Evolutionary conservation across 2,113 vertebrate genomes (phyloP), one percentile per base, ranked within the genome.

Genomic region (Catharus fuscescens): DNA sequence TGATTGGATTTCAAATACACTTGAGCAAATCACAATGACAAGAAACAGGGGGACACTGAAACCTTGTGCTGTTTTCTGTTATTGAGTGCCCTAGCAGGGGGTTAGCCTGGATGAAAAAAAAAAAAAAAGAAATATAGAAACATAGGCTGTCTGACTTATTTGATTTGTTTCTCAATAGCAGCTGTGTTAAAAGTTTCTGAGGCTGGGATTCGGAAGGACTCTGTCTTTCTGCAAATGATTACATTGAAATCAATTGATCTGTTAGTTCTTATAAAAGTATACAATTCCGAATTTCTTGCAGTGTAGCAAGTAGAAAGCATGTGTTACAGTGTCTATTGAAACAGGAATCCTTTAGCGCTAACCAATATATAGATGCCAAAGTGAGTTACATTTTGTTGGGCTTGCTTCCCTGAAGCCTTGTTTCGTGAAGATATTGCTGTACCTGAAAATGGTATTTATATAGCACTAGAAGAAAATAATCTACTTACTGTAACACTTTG

Each of bases 41-140:
- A 91, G 94, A 94, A 96, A 80, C 88, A 91, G 90, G 87, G 94
- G 95, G 92, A 96, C 92, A 95, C 83, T 83, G 93, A 97, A 97
- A 96, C 94, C 95, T 92, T 96, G 88, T 86, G 73, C 96, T 95
- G 94, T 95, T 95, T 97, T 95, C 91, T 95, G 65, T 97, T 97
- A 97, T 96, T 96, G 97, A 97, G 89, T 97, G 96, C 69, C 93
- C 85, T 97, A 94, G 97, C 96, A 92, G 97, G 97, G 95, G 95
- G 96, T 96, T 87, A 95, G 95, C 47, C 66, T 92, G 69, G 48
- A 71, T 90, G 57, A 76, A 90, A 94, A 96, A 96, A 96, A 52
- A 44, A 44, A 44, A 96, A 96, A 94, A 90, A 56, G 90, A 97
- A 95, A 94, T 92, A 45, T 14, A 95, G 96, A 91, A 73, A 95